A percentile compares a stretch with the other conserved stretches of the same genome.
These are phyloP conservation scores for Centropus bengalensis DNA, from an alignment of 2,113 vertebrate species.

Conservation along the genomic window DNA sequence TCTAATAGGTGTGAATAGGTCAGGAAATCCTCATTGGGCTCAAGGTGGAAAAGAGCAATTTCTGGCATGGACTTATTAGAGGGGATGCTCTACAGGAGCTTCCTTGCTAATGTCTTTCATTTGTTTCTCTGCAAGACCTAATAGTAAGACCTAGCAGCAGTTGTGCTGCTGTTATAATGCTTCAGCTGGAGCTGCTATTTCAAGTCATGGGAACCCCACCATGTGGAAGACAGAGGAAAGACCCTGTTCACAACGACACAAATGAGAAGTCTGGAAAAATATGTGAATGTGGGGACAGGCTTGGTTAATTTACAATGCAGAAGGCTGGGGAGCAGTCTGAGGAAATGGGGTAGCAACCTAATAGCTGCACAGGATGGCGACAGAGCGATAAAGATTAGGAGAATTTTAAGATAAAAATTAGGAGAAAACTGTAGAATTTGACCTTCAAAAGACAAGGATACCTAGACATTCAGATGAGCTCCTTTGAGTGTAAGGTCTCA, in stretches of 20 bases:
- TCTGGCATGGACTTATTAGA: background rate
- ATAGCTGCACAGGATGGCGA: background rate
- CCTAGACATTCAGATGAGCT: background rate
- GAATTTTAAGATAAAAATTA: background rate
- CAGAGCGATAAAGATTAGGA: background rate
- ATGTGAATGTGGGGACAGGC: background rate
- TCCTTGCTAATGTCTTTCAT: background rate
- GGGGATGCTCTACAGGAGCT: background rate
- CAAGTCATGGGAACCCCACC: background rate
- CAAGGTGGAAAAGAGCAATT: background rate
- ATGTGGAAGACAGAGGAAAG: background rate
- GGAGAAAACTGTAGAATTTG: background rate
- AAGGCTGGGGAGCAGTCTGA: background rate
- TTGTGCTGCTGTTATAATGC: background rate
- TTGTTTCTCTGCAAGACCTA: background rate
- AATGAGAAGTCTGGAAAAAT: background rate
- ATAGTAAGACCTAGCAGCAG: background rate
- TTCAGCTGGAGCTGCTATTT: background rate
- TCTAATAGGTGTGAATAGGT: background rate
- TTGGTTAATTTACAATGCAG: background rate
- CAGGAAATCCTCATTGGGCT: background rate
- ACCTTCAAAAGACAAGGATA: background rate
- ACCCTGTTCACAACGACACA: background rate
- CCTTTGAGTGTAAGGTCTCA: background rate
- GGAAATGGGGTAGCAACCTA: background rate